Percentiles rank a stretch among this genome's conserved stretches.
phyloP scores from a whole-genome alignment of 2,113 vertebrate species.

The Thymallus thymallus region DNA sequence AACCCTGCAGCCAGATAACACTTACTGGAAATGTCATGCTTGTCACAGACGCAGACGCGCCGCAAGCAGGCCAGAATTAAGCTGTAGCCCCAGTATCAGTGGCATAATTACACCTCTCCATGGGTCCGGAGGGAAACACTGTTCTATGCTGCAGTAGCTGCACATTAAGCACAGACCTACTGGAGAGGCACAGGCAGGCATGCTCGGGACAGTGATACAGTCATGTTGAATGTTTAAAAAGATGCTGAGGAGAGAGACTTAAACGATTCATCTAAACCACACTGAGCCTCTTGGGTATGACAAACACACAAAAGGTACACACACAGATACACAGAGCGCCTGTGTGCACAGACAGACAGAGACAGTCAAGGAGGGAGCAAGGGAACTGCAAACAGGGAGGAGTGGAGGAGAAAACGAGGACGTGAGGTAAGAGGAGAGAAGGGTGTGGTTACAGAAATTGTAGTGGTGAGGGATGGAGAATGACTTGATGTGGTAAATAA shows the following conservation, averaged over 20 bases:
- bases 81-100: neutral
- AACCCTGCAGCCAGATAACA: constrained; percentile 13
- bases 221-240: neutral
- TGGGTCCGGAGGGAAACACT: neutral
- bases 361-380: neutral
- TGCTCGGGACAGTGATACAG: neutral
- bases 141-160: neutral
- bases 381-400: neutral
- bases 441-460: constrained; percentile 46
- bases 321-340: neutral
- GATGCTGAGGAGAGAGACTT: neutral
- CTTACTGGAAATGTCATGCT: constrained; percentile 11
- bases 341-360: constrained; percentile 3
- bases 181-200: constrained; percentile 6
- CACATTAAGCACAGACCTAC: constrained; percentile 11
- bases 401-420: neutral
- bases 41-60: neutral
- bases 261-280: neutral
- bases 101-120: constrained; percentile 10
- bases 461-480: constrained; percentile 52
- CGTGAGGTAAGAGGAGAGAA: neutral
- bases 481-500: constrained; percentile 68
- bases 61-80: constrained; percentile 17
- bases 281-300: neutral
- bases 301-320: constrained; percentile 1